phyloP scores from a whole-genome alignment of 2,113 vertebrate genomes.

The Chloropsis hardwickii region DNA sequence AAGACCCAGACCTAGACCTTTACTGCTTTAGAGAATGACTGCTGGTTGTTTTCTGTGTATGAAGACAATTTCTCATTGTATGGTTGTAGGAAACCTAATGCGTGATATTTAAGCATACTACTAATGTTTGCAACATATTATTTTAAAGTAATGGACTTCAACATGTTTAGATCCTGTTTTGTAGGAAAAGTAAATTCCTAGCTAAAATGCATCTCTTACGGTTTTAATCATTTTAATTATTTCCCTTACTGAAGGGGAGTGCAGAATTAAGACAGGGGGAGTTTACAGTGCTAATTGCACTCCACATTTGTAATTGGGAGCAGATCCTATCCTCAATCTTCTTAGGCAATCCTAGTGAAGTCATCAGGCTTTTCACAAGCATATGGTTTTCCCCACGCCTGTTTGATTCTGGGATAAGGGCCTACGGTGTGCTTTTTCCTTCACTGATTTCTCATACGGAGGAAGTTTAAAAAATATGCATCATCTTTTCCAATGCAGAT shows the following conservation, averaged over 20 bases:
- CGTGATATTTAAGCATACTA: not conserved
- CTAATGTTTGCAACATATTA: not conserved
- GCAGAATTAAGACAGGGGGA: not conserved
- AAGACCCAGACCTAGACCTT: not conserved
- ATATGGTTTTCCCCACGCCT: not conserved
- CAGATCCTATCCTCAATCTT: not conserved
- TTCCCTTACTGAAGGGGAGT: not conserved
- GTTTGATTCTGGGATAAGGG: slow-evolving; percentile 8
- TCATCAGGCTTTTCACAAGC: slow-evolving; percentile 27
- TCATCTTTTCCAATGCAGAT: not conserved
- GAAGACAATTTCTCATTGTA: not conserved
- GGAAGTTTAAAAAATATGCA: not conserved
- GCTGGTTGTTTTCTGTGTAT: not conserved
- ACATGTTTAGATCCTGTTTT: not conserved
- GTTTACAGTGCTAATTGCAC: not conserved
- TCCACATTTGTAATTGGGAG: not conserved
- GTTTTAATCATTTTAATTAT: not conserved
- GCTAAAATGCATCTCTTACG: not conserved
- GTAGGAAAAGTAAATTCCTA: not conserved
- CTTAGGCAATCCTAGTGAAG: slow-evolving; percentile 31
- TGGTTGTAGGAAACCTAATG: not conserved
- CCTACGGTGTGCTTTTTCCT: not conserved
- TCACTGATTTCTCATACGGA: not conserved
- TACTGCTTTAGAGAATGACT: not conserved
- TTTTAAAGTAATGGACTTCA: not conserved